Base-by-base conservation (phyloP, 2,888 invertebrate genomes). In the Dascillus cervinus region DNA sequence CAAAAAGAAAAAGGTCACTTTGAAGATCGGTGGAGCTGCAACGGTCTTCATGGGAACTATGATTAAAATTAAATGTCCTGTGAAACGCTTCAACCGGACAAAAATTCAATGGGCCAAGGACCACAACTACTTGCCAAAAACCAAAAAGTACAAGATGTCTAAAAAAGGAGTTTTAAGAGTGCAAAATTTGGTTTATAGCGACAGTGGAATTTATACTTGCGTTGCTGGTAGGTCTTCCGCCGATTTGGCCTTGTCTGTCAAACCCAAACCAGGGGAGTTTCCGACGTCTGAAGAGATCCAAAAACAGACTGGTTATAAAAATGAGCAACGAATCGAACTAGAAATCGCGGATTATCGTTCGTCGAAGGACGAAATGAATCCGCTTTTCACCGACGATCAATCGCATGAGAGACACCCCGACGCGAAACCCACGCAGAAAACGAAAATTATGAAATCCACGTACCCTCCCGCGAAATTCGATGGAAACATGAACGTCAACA, bases 21-120 rank as follows among this genome's bases (percentile, higher is more conserved):
- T 94, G 1, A 89, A 87, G 63, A 84, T 95, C 0, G 94, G 92
- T 0, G 94, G 92, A 0, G 82, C 81, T 1, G 95, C 92, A 0
- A 84, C 84, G 1, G 82, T 95, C 26, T 92, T 87, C 68, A 80
- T 85, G 50, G 94, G 92, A 4, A 89, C 91, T 0, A 85, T 86
- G 53, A 79, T 95, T 36, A 92, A 92, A 66, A 88, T 95, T 46
- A 88, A 91, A 58, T 95, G 95, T 56, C 94, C 94, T 0, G 88
- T 90, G 11, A 88, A 88, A 57, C 80, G 83, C 44, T 82, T 76
- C 60, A 80, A 82, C 57, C 69, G 89, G 40, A 82, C 87, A 1
- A 83, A 83, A 60, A 88, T 91, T 42, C 75, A 80, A 50, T 94
- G 94, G 94, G 81, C 80, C 31, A 92, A 92, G 57, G 88, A 92